phyloP scores from a whole-genome alignment of 2,888 invertebrate species.

The Anthophora plumipes region DNA sequence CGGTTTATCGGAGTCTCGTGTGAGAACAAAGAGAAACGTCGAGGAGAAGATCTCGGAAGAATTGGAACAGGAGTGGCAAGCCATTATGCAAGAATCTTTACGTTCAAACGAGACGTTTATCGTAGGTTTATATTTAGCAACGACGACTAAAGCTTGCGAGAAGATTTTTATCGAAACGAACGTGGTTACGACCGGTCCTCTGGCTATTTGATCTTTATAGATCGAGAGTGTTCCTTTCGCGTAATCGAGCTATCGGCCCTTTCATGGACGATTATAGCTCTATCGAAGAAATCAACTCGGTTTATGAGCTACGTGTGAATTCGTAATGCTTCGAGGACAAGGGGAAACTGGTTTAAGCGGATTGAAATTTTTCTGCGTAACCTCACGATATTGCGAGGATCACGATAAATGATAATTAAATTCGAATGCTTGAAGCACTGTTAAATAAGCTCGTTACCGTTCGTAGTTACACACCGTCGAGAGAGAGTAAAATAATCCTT shows the following conservation, averaged over 20 bases:
- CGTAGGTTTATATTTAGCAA: conserved; percentile 4
- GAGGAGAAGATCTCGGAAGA: neutral
- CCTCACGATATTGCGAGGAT: neutral
- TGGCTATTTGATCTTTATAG: neutral
- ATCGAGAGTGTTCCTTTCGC: neutral
- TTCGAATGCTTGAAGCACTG: neutral
- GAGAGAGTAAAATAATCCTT: neutral
- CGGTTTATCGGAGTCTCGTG: neutral
- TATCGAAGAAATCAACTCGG: neutral
- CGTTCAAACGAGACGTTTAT: conserved; percentile 3
- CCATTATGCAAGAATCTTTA: neutral
- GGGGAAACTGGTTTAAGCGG: neutral
- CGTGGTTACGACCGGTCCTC: neutral
- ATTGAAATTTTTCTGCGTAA: neutral
- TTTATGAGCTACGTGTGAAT: conserved; percentile 5
- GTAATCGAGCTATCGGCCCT: neutral
- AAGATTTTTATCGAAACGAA: neutral
- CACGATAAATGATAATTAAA: too few species aligned
- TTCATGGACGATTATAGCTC: neutral
- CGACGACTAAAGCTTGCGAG: too few species aligned
- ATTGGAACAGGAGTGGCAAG: conserved; percentile 21
- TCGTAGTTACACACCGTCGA: neutral
- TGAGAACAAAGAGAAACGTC: neutral
- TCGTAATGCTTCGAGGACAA: neutral
- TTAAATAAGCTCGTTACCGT: too few species aligned